phyloP scores from a whole-genome alignment of 2,888 invertebrate genomes.

The Drosophila kambysellisi region DNA sequence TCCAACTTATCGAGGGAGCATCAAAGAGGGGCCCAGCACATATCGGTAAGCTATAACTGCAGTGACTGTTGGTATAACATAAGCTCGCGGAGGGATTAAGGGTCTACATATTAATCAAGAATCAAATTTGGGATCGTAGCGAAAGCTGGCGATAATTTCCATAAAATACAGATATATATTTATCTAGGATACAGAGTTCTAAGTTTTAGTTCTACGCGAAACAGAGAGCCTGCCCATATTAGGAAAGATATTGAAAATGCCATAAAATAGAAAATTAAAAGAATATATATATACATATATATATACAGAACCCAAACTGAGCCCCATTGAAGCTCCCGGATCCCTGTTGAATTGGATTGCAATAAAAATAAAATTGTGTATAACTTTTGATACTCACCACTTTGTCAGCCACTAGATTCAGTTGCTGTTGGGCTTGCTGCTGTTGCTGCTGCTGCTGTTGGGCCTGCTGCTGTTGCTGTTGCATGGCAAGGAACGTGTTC shows the following conservation, averaged over 20 bases:
- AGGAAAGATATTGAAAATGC: slow-evolving; percentile 5
- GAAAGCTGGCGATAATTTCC: neutral
- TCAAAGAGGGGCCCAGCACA: slow-evolving; percentile 50
- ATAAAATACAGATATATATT: neutral
- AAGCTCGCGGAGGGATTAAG: neutral
- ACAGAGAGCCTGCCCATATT: slow-evolving; percentile 10
- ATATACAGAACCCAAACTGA: slow-evolving; percentile 40
- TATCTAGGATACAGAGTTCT: neutral
- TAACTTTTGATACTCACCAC: slow-evolving; percentile 80
- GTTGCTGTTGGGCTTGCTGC: slow-evolving; percentile 72
- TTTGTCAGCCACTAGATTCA: slow-evolving; percentile 83
- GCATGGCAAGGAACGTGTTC: slow-evolving; percentile 84
- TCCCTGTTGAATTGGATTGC: slow-evolving; percentile 33
- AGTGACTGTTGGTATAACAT: neutral
- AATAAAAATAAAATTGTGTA: slow-evolving; percentile 7
- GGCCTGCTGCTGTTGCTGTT: slow-evolving; percentile 82
- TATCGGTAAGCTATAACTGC: slow-evolving; percentile 5
- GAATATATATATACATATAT: neutral
- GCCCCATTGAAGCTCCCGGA: slow-evolving; percentile 43
- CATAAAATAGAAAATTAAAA: neutral
- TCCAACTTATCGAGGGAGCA: slow-evolving; percentile 32
- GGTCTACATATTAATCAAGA: neutral
- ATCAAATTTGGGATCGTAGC: neutral
- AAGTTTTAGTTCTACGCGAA: slow-evolving; percentile 8
- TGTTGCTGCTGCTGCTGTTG: slow-evolving; percentile 77